Conservation (phyloP, 2,113 vertebrate species). For the Pardalotus punctatus region DNA sequence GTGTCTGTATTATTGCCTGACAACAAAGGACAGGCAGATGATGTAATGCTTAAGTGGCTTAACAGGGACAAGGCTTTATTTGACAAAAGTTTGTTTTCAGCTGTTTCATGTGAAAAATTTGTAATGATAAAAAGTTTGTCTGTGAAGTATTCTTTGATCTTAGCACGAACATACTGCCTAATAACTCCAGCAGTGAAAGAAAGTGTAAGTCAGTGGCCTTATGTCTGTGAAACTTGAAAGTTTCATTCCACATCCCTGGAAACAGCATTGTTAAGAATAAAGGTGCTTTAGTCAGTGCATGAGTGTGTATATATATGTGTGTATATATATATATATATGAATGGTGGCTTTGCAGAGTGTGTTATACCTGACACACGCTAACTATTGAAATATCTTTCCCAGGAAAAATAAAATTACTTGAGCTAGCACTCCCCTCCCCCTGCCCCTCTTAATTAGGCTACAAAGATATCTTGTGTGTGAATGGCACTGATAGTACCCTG, state of each 20-base stretch:
- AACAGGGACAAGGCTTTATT: neutral
- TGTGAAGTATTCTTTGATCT: neutral
- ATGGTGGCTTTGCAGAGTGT: neutral
- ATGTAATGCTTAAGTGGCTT: neutral
- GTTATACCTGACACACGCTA: neutral
- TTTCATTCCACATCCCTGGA: neutral
- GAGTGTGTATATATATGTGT: neutral
- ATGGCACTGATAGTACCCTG: neutral
- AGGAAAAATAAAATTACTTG: neutral
- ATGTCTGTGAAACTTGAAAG: neutral
- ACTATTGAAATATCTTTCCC: neutral
- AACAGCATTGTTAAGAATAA: neutral
- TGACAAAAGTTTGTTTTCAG: neutral
- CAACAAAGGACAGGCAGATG: neutral
- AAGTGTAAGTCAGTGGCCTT: neutral
- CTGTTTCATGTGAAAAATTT: neutral
- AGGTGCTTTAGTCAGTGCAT: neutral
- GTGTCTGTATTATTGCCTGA: neutral
- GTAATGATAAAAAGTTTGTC: neutral
- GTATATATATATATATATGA: neutral
- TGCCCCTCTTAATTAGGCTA: neutral
- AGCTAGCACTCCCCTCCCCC: neutral
- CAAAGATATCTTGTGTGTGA: neutral
- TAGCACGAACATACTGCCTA: neutral
- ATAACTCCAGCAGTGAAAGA: neutral